Conservation (phyloP, 2,113 vertebrate species). For the Xiphophorus couchianus region DNA sequence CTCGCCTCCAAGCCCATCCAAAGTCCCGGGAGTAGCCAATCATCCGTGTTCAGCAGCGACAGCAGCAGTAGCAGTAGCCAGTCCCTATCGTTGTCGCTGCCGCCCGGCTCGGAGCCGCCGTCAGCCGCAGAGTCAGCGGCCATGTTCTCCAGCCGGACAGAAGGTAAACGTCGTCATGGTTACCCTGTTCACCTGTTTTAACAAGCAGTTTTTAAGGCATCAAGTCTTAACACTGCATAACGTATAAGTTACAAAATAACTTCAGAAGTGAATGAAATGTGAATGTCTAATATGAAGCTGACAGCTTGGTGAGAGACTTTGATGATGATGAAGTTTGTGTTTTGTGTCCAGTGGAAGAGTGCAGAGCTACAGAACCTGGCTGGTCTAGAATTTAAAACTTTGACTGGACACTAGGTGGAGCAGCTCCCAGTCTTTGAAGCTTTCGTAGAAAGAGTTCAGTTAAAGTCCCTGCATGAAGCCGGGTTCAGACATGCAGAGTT, state of each 20-base stretch:
- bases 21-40: constrained; percentile 88
- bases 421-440: constrained; percentile 7
- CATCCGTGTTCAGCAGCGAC: constrained; percentile 88
- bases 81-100: constrained; percentile 82
- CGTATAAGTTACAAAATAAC: not conserved
- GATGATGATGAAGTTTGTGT: constrained; percentile 9
- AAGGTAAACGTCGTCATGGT: constrained; percentile 81
- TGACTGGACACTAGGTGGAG: constrained; percentile 3
- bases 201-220: not conserved
- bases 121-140: constrained; percentile 86
- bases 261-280: not conserved
- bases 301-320: not conserved
- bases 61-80: constrained; percentile 87
- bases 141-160: constrained; percentile 84
- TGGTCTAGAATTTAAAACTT: constrained; percentile 13
- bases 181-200: not conserved
- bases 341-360: constrained; percentile 7
- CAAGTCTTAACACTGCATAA: not conserved
- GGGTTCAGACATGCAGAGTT: not conserved
- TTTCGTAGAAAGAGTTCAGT: constrained; percentile 2
- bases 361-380: constrained; percentile 10
- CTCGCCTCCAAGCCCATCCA: constrained; percentile 88
- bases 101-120: constrained; percentile 85
- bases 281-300: not conserved
- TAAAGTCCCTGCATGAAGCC: not conserved